Conservation (phyloP, 1,140 invertebrate species). For the Harpegnathos saltator region DNA sequence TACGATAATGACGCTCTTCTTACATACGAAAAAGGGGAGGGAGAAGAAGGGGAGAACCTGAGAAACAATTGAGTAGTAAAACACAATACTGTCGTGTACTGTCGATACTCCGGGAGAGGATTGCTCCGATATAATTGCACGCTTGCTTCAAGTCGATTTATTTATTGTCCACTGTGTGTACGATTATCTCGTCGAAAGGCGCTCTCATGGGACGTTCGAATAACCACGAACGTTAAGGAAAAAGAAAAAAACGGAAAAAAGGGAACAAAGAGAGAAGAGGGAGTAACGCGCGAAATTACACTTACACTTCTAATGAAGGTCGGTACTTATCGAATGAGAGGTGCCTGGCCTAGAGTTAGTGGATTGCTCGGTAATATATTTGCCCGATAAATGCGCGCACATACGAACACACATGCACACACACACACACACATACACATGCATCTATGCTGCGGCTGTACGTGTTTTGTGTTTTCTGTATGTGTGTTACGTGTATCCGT, state of each 20-base stretch:
- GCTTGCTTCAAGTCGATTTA: conserved; percentile 64
- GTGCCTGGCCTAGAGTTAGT: conserved; percentile 44
- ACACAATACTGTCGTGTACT: conserved; percentile 8
- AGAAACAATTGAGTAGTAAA: conserved; percentile 13
- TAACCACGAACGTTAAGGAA: not conserved
- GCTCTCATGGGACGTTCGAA: conserved; percentile 7
- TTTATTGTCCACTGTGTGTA: conserved; percentile 71
- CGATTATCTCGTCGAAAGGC: conserved; percentile 45
- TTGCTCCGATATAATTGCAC: conserved; percentile 37
- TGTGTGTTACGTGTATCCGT: conserved; percentile 7
- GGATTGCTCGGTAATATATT: conserved; percentile 34
- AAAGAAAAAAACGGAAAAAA: not conserved
- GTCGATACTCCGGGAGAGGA: conserved; percentile 20
- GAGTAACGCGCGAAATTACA: not conserved
- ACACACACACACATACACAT: too few relatives aligned
- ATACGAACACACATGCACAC: not conserved
- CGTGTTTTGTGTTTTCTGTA: conserved; percentile 23
- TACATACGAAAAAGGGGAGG: conserved; percentile 15
- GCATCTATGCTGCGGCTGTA: not conserved
- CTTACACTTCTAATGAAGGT: conserved; percentile 19
- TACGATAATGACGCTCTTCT: conserved; percentile 27
- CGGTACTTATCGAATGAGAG: not conserved
- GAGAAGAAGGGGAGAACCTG: not conserved
- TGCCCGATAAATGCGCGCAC: conserved; percentile 43
- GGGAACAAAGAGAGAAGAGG: not conserved